Percentiles rank a stretch among this genome's conserved stretches.
phyloP scores from a whole-genome alignment of 2,888 invertebrate species.

The Hemistola chrysoprasaria region DNA sequence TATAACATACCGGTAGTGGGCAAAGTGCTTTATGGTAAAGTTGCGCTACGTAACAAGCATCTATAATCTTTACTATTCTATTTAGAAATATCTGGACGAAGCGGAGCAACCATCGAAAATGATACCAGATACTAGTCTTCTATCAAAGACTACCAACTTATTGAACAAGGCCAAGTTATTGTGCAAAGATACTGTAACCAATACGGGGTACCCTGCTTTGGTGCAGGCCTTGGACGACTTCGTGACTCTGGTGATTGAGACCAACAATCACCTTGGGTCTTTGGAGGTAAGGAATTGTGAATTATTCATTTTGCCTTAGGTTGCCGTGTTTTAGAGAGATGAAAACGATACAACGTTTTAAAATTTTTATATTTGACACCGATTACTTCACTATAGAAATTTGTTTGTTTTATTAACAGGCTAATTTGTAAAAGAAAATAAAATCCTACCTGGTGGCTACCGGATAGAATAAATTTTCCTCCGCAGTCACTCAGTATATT shows the following conservation, averaged over 20 bases:
- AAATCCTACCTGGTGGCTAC: no score
- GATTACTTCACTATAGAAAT: no score
- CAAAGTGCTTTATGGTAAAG: conserved; percentile 4
- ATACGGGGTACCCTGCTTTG: conserved; percentile 82
- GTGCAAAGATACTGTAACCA: conserved; percentile 84
- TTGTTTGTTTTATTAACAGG: no score
- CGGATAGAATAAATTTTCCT: no score
- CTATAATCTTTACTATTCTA: conserved; percentile 1
- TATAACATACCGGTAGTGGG: no score
- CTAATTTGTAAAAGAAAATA: no score
- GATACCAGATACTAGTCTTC: conserved; percentile 53
- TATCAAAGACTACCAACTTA: conserved; percentile 63
- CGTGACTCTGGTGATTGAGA: conserved; percentile 85
- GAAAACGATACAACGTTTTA: no score
- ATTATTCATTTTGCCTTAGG: no score
- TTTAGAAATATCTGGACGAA: conserved; percentile 70
- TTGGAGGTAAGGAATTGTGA: conserved; percentile 75
- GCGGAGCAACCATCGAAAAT: conserved; percentile 49
- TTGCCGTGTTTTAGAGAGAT: no score
- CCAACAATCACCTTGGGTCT: conserved; percentile 85
- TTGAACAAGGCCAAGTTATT: conserved; percentile 84
- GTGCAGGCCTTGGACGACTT: conserved; percentile 85
- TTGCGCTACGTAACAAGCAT: background rate
- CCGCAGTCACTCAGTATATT: no score
- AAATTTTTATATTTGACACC: no score